Base-by-base conservation (phyloP, 2,113 vertebrate genomes). In the Smithornis capensis region DNA sequence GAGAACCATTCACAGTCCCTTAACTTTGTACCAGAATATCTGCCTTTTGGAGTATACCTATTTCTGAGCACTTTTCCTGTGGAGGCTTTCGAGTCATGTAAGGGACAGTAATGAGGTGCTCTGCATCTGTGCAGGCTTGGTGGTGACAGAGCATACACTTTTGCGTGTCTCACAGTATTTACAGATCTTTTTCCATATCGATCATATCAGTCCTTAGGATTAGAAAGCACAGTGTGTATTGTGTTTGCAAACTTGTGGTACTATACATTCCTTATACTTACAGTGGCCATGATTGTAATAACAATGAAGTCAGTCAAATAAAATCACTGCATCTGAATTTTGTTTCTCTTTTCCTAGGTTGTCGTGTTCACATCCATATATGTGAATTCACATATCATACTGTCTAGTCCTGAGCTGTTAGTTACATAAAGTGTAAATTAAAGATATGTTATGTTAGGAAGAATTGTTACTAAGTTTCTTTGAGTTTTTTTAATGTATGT, bases 51-150 rank as follows among this genome's bases (percentile, higher is more conserved):
- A 77, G 6, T 25, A 12, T 19, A 21, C 1, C 1, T 67, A 49
- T 84, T 92, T 65, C 29, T 53, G 63, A 87, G n/a, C 3, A 4
- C 44, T 73, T 80, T 68, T 19, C 29, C 33, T 10, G 16, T 24
- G 19, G 27, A 82, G 37, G 14, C 24, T 70, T 68, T 83, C 19
- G 27, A 31, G 19, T 53, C 44, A 52, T 18, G 23, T 50, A 11
- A 18, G 7, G 76, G 23, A 12, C 22, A 52, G 27, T 21, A 50
- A 45, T 4, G 13, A 89, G 65, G 31, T 82, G 64, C 33, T 78
- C 56, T 84, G 18, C n/a, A 33, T 53, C 47, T 3, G 0, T 21
- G 14, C 33, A 9, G 23, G 15, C 23, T 53, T 0, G 0, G 12
- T 52, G 28, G 19, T 29, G 62, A 50, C 35, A 60, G 16, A 21